These are phyloP conservation scores for Agrilus cyanescens DNA, from an alignment of 2,888 invertebrate species.

Conservation along the genomic window DNA sequence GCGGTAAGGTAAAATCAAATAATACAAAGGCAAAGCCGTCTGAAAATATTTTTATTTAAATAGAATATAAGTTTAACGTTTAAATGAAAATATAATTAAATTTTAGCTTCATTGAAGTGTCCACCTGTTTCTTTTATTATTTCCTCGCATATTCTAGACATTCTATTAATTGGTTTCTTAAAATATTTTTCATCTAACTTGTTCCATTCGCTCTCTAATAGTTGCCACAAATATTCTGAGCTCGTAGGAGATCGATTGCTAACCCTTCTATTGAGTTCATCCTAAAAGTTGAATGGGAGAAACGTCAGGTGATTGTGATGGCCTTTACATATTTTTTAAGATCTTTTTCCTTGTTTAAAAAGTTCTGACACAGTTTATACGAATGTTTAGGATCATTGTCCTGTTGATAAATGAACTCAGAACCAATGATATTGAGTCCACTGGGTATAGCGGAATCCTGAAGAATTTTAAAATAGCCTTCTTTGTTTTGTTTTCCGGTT, in stretches of 20 bases:
- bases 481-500: background rate
- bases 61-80: no score
- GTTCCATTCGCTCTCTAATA: slow-evolving; percentile 6
- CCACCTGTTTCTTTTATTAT: no score
- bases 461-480: background rate
- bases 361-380: background rate
- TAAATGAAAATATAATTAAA: no score
- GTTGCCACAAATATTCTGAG: background rate
- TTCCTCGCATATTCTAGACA: no score
- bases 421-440: background rate
- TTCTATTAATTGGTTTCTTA: no score
- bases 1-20: no score
- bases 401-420: background rate
- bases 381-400: background rate
- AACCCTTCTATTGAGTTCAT: background rate
- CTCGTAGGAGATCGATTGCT: background rate
- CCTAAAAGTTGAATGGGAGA: background rate
- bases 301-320: background rate
- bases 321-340: background rate
- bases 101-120: no score
- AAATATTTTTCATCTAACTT: no score
- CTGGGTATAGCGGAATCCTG: background rate
- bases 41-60: no score
- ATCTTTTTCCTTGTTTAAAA: background rate
- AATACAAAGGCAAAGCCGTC: no score